Evolutionary conservation across 2,797 vertebrate genomes (phyloP), one percentile per base, ranked within the genome.

Genomic region (Meda fulgida): DNA sequence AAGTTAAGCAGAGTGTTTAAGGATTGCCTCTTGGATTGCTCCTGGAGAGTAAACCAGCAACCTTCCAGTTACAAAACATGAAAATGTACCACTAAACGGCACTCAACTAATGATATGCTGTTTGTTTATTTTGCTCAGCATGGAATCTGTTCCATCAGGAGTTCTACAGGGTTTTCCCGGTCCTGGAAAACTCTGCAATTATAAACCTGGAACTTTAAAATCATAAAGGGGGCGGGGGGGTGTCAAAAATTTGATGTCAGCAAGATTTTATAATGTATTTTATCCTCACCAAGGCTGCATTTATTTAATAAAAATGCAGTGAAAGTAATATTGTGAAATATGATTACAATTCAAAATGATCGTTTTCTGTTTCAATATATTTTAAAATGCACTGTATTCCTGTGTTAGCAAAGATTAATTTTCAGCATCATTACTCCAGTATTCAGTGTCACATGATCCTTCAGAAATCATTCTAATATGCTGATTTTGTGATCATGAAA

Each of bases 121-220:
- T 36, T 58, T 38, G 29, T 34, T 75, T 75, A 53, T 34, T 34
- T 51, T 48, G 16, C 43, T 73, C 26, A 38, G 11, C 34, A 38
- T 77, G 21, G 23, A 58, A 77, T 60, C 34, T 40, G 53, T 78
- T 58, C n/a, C 21, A 77, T 77, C 51, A 36, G 34, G 36, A 38
- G 34, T 58, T 77, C 19, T 1, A 43, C 31, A 21, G 31, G 8
- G 18, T 36, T 36, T 67, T 8, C 31, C 5, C 36, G 9, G 4
- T 21, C 34, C 34, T 67, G 66, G 9, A 67, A 38, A 38, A 67
- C 65, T 5, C 29, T 66, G 31, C 31, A 19, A 9, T 34, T 66
- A 34, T 34, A 66, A 29, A 63, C 11, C 13, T 63, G n/a, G 58
- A 63, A 55, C 19, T 23, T 55, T 10, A 72, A 76, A 76, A 76